Conservation (phyloP, 2,113 vertebrate species). For the Seriola rivoliana region DNA sequence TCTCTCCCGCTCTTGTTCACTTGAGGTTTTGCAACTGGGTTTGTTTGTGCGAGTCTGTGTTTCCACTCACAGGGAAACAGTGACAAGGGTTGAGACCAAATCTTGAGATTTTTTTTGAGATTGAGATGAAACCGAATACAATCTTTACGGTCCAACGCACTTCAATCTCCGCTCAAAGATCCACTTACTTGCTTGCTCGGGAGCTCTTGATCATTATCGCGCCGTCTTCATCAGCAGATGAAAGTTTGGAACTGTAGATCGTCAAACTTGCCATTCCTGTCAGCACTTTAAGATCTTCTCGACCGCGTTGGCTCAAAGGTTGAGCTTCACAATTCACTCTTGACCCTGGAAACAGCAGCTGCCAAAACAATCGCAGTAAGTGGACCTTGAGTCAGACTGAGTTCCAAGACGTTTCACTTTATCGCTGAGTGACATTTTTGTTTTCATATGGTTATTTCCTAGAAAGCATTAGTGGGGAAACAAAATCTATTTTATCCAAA, state of each 20-base stretch:
- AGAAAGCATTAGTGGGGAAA: too few species aligned
- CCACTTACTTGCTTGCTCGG: neutral
- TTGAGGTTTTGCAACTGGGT: neutral
- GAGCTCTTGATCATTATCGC: neutral
- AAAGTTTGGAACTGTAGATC: neutral
- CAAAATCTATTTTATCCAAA: neutral
- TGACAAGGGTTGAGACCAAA: neutral
- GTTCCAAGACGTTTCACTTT: neutral
- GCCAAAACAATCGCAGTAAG: neutral
- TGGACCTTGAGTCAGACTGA: too few species aligned
- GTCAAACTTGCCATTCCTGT: neutral
- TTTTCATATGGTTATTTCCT: neutral
- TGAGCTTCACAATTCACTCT: neutral
- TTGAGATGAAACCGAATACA: neutral
- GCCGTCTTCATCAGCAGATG: neutral
- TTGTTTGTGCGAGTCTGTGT: neutral
- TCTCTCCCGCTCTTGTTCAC: constrained; percentile 25
- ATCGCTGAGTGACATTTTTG: neutral
- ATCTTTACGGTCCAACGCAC: too few species aligned
- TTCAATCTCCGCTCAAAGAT: neutral
- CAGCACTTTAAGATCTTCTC: neutral
- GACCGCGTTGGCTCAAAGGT: neutral
- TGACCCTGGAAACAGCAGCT: neutral
- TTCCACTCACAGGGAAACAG: neutral
- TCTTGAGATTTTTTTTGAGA: too few species aligned